Evolutionary conservation across 2,797 vertebrate genomes (phyloP).

Genomic region (Eospalax fontanierii): DNA sequence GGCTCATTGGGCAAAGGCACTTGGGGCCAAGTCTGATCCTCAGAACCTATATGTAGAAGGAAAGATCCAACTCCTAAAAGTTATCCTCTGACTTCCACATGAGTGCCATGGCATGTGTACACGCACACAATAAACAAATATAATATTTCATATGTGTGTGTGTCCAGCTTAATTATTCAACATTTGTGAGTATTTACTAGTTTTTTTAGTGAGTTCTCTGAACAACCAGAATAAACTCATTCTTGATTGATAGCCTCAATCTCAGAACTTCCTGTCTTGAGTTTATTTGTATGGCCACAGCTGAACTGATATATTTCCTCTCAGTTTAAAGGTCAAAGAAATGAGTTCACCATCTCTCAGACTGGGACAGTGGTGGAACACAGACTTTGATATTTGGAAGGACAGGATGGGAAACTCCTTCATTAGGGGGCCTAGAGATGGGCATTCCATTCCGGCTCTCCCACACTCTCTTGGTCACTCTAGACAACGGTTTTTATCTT

Average conservation of each 20-base stretch:
- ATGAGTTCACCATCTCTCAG: not conserved
- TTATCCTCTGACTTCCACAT: not conserved
- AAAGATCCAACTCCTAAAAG: not conserved
- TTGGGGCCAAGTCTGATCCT: not conserved
- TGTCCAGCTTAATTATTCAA: not conserved
- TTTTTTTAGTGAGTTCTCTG: not conserved
- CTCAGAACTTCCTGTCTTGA: not conserved
- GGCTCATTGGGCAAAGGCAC: not conserved
- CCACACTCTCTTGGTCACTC: not conserved
- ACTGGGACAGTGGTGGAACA: not conserved
- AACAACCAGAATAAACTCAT: not conserved
- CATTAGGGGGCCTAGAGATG: not conserved
- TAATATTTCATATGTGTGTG: not conserved
- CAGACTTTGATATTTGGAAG: not conserved
- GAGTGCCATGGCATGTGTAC: not conserved
- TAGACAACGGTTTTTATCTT: not conserved
- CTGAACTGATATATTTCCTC: not conserved
- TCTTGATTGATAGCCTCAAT: slow-evolving; percentile 4
- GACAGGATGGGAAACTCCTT: not conserved
- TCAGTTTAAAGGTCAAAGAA: not conserved
- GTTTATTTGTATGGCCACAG: not conserved
- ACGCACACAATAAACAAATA: not conserved
- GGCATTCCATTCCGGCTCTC: not conserved
- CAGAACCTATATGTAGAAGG: not conserved
- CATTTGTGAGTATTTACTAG: not conserved